phyloP scores from a whole-genome alignment of 2,113 vertebrate genomes.

The Trichechus manatus region DNA sequence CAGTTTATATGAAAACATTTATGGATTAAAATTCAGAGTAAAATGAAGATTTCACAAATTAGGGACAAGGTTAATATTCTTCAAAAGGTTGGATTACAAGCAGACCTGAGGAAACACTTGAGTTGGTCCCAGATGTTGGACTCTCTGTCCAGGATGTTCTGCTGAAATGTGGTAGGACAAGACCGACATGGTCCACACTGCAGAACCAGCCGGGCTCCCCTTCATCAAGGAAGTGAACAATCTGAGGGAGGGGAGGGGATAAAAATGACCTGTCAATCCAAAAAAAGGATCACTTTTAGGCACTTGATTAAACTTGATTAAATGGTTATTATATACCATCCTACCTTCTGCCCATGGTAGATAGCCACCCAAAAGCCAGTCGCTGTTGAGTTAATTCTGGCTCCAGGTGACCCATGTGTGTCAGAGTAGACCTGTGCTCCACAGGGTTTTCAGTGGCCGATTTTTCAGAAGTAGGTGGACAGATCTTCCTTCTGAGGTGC shows the following conservation, averaged over 20 bases:
- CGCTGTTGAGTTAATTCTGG: neutral
- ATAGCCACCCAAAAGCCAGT: neutral
- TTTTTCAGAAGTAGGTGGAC: neutral
- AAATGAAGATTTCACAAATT: conserved; percentile 69
- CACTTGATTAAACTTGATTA: conserved; percentile 14
- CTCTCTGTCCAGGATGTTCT: neutral
- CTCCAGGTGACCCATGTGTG: neutral
- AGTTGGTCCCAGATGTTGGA: neutral
- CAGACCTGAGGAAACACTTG: conserved; percentile 38
- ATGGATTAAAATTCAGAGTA: conserved; percentile 72
- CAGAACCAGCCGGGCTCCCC: neutral
- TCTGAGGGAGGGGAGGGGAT: neutral
- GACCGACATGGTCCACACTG: neutral
- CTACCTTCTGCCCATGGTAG: neutral
- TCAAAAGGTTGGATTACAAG: conserved; percentile 56
- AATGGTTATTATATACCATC: neutral
- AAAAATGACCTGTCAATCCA: conserved; percentile 10
- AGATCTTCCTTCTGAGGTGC: neutral
- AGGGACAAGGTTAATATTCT: conserved; percentile 46
- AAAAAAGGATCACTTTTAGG: conserved; percentile 21
- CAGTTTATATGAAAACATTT: conserved; percentile 66
- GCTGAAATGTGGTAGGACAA: neutral
- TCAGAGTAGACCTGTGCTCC: neutral
- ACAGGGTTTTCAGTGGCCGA: neutral
- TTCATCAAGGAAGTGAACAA: neutral